Evolutionary conservation across 2,797 vertebrate genomes (phyloP), one percentile per base, ranked within the genome.

Genomic region (Acanthurus leucopareius): DNA sequence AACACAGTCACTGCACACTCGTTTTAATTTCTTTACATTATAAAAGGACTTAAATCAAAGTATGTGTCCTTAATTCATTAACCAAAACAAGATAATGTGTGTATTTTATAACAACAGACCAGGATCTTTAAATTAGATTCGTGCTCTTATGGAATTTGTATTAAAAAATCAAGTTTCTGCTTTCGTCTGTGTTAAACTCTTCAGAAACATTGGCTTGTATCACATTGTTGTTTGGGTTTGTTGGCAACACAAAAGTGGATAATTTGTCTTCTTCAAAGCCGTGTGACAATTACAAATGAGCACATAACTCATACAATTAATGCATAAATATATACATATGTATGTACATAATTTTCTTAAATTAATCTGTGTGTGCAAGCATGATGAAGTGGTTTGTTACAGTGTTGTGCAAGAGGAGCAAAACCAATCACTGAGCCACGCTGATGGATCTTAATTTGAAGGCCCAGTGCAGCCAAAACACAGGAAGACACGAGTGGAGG

Each of bases 281-380:
- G 40, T 11, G 25, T 38, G 48, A 69, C 69, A 49, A 20, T 62
- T 65, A 61, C 42, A 8, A 49, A 61, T 63, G 16, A 32, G 5
- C 19, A 44, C 1, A 25, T 59, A 72, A 67, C 56, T 35, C 45
- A 63, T 61, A 11, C 32, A 35, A 35, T 35, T 35, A 35, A 35
- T 35, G 32, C 32, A 35, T 35, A 35, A 35, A 35, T 35, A 35
- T 35, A 35, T 35, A 35, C 32, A 35, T 35, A 35, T 35, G 32
- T 35, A 35, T 35, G 32, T 7, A 35, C 7, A 35, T 35, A 35
- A 35, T 35, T 35, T 35, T 35, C 32, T 35, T 35, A 35, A 35
- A 35, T 15, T 6, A 16, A 56, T 22, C 14, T 63, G 17, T 22
- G 17, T 0, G 3, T 51, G 56, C 14, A 45, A 40, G 48, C 35